phyloP scores from a whole-genome alignment of 1,140 invertebrate genomes.

The Agrilus planipennis region DNA sequence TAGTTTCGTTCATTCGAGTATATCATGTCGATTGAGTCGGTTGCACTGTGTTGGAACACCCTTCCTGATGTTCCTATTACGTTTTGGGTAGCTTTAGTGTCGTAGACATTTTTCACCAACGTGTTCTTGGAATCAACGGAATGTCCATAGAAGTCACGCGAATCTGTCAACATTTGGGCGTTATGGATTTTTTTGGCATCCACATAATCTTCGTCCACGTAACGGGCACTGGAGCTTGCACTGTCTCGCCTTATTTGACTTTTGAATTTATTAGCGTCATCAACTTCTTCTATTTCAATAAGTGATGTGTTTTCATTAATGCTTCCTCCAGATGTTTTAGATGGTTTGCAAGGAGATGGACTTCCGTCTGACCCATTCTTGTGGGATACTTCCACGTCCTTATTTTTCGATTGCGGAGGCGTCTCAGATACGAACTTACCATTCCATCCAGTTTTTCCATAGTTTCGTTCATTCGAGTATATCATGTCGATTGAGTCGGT shows the following conservation, averaged over 20 bases:
- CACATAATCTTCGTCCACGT: slow-evolving; percentile 18
- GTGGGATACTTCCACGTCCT: neutral
- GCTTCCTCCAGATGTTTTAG: too few relatives aligned
- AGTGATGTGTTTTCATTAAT: too few relatives aligned
- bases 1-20: slow-evolving; percentile 30
- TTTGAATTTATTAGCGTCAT: too few relatives aligned
- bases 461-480: slow-evolving; percentile 28
- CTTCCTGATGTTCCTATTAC: slow-evolving; percentile 25
- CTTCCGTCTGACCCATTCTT: too few relatives aligned
- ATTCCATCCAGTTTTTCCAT: slow-evolving; percentile 31
- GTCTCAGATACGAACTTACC: slow-evolving; percentile 26
- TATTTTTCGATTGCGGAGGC: slow-evolving; percentile 10
- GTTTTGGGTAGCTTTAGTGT: slow-evolving; percentile 26
- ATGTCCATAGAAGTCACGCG: slow-evolving; percentile 27
- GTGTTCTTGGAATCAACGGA: slow-evolving; percentile 18
- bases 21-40: slow-evolving; percentile 23
- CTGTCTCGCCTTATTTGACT: neutral
- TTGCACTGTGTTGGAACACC: slow-evolving; percentile 20
- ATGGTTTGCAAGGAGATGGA: too few relatives aligned
- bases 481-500: slow-evolving; percentile 23
- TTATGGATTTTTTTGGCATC: slow-evolving; percentile 18
- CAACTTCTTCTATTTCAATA: too few relatives aligned
- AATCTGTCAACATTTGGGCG: slow-evolving; percentile 19
- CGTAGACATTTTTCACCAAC: slow-evolving; percentile 24
- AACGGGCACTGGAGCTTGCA: neutral